Base-by-base conservation (phyloP, 2,797 vertebrate genomes). In the Pantherophis alleghaniensis region DNA sequence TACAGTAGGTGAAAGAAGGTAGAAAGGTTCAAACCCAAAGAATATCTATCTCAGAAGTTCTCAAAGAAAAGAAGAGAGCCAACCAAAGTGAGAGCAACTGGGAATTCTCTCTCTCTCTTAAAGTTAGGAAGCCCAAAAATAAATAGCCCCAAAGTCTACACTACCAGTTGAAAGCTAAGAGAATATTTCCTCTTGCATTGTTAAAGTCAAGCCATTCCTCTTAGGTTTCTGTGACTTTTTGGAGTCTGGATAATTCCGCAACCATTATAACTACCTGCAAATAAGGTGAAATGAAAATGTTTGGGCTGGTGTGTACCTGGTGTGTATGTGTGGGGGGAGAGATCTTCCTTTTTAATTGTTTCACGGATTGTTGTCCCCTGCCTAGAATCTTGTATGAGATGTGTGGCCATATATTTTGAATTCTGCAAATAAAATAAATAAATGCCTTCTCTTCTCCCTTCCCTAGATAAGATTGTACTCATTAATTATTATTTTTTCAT, bases 261-360 rank as follows among this genome's bases (percentile, higher is more conserved):
- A 57, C 42, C 88, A 87, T 47, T 90, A n/a, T 0, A 5, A 0
- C 0, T 51, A 32, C 42, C 56, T 79, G 47, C 86, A 87, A 6
- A 88, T 60, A 11, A 87, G 0, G 4, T 0, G 0, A 63, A 86
- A 16, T 79, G n/a, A 5, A 53, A n/a, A 32, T 16, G 47, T 32
- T 42, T 26, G 11, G 63, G 28, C 32, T 42, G 42, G 42, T 37
- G 37, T 37, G 37, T 42, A 42, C 42, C 42, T 42, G 42, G 42
- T 42, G 14, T 56, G 55, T 56, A 9, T 56, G 55, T 56, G 55
- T 55, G 53, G 7, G 51, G 26, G 12, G n/a, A 18, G 63, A 20
- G 3, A 32, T 28, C 32, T 89, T 13, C 24, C 14, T 69, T 59
- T 86, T 89, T 90, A 20, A 53, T n/a, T 61, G 61, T 37, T 42